Conservation (phyloP, 2,797 vertebrate genomes). For the Dallia pectoralis region DNA sequence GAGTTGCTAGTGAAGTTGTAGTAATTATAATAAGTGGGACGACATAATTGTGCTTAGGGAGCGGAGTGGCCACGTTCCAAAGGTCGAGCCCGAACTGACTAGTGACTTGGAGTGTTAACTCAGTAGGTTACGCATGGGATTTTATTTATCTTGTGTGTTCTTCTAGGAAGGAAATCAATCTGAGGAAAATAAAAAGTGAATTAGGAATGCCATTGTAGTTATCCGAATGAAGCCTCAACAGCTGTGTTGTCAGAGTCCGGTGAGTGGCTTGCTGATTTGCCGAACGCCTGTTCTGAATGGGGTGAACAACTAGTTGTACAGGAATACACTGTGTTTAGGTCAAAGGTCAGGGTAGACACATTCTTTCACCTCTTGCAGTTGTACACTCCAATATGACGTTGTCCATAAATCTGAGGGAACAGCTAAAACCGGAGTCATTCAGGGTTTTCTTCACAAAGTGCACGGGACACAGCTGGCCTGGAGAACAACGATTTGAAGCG, state of each 20-base stretch:
- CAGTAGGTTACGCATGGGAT: background rate
- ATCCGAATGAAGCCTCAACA: background rate
- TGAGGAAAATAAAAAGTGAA: background rate
- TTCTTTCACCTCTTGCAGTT: constrained; percentile 8
- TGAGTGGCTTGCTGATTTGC: background rate
- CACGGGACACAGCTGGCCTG: constrained; percentile 11
- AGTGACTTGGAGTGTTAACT: background rate
- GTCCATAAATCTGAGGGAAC: background rate
- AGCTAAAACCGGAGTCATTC: constrained; percentile 4
- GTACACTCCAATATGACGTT: background rate
- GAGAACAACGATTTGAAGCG: background rate
- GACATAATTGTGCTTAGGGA: background rate
- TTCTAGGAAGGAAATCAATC: background rate
- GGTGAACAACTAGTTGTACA: background rate
- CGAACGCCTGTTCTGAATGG: background rate
- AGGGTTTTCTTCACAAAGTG: background rate
- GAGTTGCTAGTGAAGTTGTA: no score
- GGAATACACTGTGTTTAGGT: background rate
- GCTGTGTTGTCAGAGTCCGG: background rate
- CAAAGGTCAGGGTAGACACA: background rate
- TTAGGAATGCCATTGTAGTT: background rate
- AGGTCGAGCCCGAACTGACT: constrained; percentile 22
- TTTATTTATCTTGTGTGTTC: background rate
- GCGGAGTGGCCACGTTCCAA: constrained; percentile 19
- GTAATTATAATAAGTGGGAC: no score